phyloP scores from a whole-genome alignment of 2,888 invertebrate species.

The Eilema griseolum region DNA sequence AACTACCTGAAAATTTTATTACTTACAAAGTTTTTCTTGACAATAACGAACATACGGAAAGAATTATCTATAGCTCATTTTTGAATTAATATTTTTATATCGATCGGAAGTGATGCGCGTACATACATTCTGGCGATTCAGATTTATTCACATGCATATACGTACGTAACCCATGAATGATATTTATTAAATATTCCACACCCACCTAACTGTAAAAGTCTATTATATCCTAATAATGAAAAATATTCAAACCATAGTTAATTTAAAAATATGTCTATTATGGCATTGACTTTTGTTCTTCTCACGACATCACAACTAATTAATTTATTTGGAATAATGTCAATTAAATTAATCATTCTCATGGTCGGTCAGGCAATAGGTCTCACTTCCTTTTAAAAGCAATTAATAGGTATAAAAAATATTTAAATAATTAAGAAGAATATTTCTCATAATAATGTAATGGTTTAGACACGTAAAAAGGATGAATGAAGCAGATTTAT shows the following conservation, averaged over 20 bases:
- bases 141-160: no score
- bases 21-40: no score
- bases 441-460: neutral
- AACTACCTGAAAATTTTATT: no score
- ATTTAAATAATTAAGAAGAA: neutral
- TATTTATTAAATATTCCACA: neutral
- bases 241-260: neutral
- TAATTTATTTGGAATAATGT: conserved; percentile 8
- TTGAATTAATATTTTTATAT: no score
- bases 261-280: neutral
- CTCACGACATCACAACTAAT: conserved; percentile 18
- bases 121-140: no score
- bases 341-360: conserved; percentile 8
- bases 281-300: conserved; percentile 13
- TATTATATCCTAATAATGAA: no score
- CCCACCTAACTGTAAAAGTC: neutral
- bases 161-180: no score
- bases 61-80: no score
- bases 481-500: neutral
- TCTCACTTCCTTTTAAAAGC: neutral
- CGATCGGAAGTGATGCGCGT: no score
- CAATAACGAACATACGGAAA: no score
- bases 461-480: neutral
- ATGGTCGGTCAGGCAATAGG: conserved; percentile 1
- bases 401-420: neutral